Conservation (phyloP, 1,140 invertebrate species). For the Trichogramma pretiosum region DNA sequence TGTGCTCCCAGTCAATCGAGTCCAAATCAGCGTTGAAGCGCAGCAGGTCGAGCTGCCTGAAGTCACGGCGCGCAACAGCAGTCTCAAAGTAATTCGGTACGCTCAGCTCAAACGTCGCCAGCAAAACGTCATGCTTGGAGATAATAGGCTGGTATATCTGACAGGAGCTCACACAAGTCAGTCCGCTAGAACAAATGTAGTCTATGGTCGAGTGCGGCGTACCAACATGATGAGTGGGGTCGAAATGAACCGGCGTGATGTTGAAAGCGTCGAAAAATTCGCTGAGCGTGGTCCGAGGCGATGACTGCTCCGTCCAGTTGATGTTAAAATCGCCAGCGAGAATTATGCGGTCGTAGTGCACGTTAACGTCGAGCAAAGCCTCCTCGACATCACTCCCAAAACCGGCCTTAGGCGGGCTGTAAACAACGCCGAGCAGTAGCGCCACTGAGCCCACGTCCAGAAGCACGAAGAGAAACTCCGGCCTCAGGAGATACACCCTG, state of each 20-base stretch:
- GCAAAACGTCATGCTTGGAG: neutral
- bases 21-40: neutral
- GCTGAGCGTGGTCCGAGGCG: neutral
- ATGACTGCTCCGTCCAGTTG: neutral
- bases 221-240: neutral
- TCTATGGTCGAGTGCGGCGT: neutral
- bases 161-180: neutral
- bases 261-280: neutral
- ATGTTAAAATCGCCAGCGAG: neutral
- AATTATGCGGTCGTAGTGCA: neutral
- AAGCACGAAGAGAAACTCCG: neutral
- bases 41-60: too few species aligned
- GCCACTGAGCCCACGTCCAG: neutral
- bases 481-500: too few species aligned
- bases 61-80: too few species aligned
- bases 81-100: neutral
- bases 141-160: neutral
- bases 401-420: neutral
- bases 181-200: neutral
- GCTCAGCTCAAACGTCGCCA: neutral
- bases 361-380: neutral
- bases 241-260: neutral
- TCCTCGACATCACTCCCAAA: neutral
- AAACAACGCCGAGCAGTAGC: neutral
- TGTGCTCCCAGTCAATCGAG: neutral